These are phyloP conservation scores for Chrysocyon brachyurus DNA, from an alignment of 2,797 vertebrate genomes.

Conservation along the genomic window DNA sequence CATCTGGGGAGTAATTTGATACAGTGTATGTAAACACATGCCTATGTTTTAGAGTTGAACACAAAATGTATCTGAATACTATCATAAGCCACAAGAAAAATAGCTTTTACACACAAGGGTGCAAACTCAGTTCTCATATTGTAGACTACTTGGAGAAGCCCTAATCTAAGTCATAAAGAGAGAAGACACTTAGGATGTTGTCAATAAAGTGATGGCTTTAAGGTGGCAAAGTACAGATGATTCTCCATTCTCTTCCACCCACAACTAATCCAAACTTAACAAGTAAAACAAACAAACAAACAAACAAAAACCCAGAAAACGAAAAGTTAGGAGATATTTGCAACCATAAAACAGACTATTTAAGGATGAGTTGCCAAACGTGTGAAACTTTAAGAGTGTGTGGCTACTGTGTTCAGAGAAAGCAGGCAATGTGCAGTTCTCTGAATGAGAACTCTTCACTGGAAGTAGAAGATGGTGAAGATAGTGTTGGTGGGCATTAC, in stretches of 20 bases:
- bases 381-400: background rate
- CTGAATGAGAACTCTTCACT: background rate
- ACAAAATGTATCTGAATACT: background rate
- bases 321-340: background rate
- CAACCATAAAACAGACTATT: background rate
- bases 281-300: background rate
- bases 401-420: background rate
- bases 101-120: background rate
- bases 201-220: background rate
- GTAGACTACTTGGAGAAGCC: background rate
- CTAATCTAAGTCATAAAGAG: background rate
- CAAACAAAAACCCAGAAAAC: background rate
- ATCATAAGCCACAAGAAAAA: background rate
- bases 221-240: background rate
- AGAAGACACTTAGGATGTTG: background rate
- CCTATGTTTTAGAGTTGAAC: background rate
- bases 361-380: background rate
- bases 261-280: background rate
- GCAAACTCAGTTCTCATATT: background rate
- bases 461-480: background rate
- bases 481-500: background rate
- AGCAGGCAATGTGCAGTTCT: rapidly evolving
- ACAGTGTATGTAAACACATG: background rate
- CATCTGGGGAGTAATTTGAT: background rate
- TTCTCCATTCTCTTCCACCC: background rate